Evolutionary conservation across 2,888 invertebrate species (phyloP), one percentile per base, ranked within the genome.

Genomic region (Iphiclides podalirius): DNA sequence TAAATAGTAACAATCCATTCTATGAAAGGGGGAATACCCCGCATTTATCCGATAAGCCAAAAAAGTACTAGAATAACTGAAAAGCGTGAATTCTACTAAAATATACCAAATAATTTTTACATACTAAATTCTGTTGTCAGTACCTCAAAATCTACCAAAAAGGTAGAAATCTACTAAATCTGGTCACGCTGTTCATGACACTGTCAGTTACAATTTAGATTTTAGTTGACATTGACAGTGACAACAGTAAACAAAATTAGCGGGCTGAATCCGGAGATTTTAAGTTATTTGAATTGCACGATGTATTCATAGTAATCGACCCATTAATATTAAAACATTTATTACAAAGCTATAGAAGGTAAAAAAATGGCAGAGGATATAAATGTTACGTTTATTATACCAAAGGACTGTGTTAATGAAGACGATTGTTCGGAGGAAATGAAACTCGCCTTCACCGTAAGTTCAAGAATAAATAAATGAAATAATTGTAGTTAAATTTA

Each of bases 361-460:
- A 11, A 9, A 20, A 72, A 61, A 57, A 84, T 85, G 86, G 64
- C 67, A 43, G 82, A 80, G 35, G 84, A 83, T 41, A 82, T 88
- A 52, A 78, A 69, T 65, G 81, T 87, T 41, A 73, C 71, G 23
- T 93, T 93, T 73, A 82, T 93, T 9, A 77, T 93, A 52, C 89
- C 90, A 1, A 75, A 71, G 23, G 73, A 85, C 52, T 89, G 77
- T 60, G 61, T 70, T 12, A 75, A 72, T 59, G 88, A 91, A 70
- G 69, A 86, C 72, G 89, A 91, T 40, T 92, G 91, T 57, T 78
- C 87, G 0, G 89, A 91, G 54, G 89, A 91, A 52, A 92, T 92
- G 92, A 87, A 87, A 69, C 77, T 90, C 52, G 91, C 92, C 2
- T 92, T 83, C 66, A 79, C 90, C 58, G 92, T 93, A 76, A 79